phyloP scores from a whole-genome alignment of 2,797 vertebrate species.

The Picus viridis region DNA sequence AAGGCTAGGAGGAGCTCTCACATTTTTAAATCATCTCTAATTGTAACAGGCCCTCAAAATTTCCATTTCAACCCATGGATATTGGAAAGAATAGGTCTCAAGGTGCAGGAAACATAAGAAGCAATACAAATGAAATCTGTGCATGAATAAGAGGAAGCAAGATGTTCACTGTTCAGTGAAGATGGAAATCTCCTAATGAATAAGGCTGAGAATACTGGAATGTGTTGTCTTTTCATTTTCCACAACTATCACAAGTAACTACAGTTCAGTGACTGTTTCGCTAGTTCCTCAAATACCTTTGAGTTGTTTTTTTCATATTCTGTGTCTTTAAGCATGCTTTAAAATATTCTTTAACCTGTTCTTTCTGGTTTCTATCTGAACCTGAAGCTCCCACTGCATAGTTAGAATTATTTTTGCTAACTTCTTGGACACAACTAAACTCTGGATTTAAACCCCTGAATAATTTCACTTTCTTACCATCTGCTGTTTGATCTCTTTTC shows the following conservation, averaged over 20 bases:
- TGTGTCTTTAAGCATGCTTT: background rate
- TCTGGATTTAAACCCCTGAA: background rate
- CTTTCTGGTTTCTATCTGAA: background rate
- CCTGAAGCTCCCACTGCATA: background rate
- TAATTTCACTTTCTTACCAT: background rate
- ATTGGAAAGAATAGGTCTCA: background rate
- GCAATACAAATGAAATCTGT: background rate
- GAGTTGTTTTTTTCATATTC: background rate
- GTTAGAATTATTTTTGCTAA: background rate
- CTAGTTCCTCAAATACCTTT: background rate
- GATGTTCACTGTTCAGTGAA: background rate
- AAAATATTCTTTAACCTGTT: background rate
- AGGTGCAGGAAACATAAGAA: background rate
- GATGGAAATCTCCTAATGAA: background rate
- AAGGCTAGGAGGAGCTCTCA: background rate
- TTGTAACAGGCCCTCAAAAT: accelerated
- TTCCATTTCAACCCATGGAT: background rate
- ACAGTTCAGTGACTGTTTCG: background rate
- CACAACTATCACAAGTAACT: background rate
- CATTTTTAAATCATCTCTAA: background rate
- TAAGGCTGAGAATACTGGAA: background rate
- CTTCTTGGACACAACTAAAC: background rate
- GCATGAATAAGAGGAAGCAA: background rate
- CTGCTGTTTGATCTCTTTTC: background rate
- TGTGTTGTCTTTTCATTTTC: background rate